These are phyloP conservation scores for Netelia fuscicornis DNA, from an alignment of 2,888 invertebrate species.

Conservation along the genomic window DNA sequence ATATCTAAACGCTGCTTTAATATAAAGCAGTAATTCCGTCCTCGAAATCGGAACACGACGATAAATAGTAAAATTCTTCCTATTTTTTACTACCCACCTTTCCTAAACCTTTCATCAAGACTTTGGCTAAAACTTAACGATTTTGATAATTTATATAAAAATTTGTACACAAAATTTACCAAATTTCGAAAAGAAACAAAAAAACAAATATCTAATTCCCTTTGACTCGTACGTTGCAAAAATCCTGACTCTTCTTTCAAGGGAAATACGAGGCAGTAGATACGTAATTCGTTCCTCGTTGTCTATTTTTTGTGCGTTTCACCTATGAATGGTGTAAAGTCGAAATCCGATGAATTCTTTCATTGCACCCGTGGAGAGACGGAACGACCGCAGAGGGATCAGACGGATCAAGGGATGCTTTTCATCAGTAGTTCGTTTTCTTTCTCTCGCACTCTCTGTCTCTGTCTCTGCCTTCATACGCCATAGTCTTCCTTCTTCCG, in stretches of 20 bases:
- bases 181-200: no score
- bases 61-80: background rate
- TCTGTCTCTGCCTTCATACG: background rate
- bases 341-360: conserved; percentile 35
- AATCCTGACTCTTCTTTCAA: no score
- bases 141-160: no score
- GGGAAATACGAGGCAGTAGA: no score
- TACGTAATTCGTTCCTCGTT: no score
- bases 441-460: background rate
- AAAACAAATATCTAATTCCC: no score
- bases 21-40: background rate
- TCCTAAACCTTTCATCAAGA: background rate
- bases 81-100: background rate
- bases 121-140: no score
- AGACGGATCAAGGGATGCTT: conserved; percentile 13
- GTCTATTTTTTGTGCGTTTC: no score
- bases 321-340: background rate
- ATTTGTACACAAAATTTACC: no score
- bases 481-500: background rate
- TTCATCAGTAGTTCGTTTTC: background rate
- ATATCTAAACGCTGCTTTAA: no score
- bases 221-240: no score
- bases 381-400: conserved; percentile 36
- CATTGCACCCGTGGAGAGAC: conserved; percentile 7
- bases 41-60: conserved; percentile 2